These are phyloP conservation scores for Seira ritae DNA, from an alignment of 2,888 invertebrate species.

Conservation along the genomic window DNA sequence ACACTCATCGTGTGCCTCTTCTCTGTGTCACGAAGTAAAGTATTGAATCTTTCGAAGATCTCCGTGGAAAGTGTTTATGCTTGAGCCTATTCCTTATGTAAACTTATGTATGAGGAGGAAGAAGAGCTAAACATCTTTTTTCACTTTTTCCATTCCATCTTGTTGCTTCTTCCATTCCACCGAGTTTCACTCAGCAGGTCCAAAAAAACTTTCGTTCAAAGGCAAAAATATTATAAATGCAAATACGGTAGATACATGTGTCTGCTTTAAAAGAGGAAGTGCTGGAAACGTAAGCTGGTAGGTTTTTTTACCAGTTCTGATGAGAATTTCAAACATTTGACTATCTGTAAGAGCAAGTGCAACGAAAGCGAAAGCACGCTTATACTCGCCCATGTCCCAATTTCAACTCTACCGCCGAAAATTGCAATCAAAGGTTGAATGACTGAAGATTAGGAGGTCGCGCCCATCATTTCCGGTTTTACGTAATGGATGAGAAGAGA, in stretches of 20 bases:
- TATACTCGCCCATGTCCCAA: no score
- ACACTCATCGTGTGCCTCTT: not conserved
- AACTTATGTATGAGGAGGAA: no score
- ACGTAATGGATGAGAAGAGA: not conserved
- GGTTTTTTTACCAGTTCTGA: conserved; percentile 7
- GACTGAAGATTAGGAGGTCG: no score
- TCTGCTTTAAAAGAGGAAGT: conserved; percentile 6
- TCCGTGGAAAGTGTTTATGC: no score
- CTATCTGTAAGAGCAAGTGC: not conserved
- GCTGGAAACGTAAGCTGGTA: conserved; percentile 9
- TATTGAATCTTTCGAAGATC: no score
- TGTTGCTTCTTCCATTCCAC: conserved; percentile 49
- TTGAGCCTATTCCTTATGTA: no score
- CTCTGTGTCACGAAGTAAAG: no score
- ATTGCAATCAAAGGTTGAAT: not conserved
- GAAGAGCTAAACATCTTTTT: conserved; percentile 25
- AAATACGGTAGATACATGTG: conserved; percentile 30
- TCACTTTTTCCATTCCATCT: conserved; percentile 31
- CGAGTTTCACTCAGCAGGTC: conserved; percentile 17
- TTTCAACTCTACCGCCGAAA: no score
- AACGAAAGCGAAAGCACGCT: no score
- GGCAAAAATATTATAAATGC: conserved; percentile 43
- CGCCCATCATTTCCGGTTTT: not conserved
- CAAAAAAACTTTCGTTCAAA: conserved; percentile 24
- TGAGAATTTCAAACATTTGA: not conserved